These are phyloP conservation scores for Cryptomyrus ogoouensis DNA, from an alignment of 2,113 vertebrate genomes.

Conservation along the genomic window DNA sequence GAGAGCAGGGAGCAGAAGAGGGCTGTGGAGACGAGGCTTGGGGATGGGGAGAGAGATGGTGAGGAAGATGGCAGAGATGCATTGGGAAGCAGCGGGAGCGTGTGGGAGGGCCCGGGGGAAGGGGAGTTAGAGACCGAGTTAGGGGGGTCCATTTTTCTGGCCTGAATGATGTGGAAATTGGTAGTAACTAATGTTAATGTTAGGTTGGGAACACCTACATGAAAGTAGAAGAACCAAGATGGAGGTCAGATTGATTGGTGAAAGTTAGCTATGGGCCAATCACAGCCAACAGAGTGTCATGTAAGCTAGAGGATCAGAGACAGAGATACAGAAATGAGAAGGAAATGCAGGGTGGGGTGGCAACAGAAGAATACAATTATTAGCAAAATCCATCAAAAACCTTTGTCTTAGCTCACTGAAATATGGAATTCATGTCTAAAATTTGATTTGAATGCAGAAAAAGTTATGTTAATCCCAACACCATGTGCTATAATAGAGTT, in stretches of 20 bases:
- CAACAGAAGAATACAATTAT: not conserved
- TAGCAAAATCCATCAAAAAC: not conserved
- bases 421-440: not conserved
- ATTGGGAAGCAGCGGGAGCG: conserved; percentile 44
- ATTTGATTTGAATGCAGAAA: not conserved
- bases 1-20: conserved; percentile 69
- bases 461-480: not conserved
- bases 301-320: not conserved
- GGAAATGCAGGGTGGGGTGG: not conserved
- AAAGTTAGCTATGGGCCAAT: not conserved
- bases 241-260: not conserved
- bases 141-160: conserved; percentile 50
- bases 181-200: not conserved
- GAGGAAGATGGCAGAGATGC: conserved; percentile 48
- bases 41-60: conserved; percentile 57
- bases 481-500: not conserved
- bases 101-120: conserved; percentile 42
- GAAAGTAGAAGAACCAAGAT: not conserved
- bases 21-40: conserved; percentile 61
- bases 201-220: not conserved
- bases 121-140: conserved; percentile 44
- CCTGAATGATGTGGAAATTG: not conserved
- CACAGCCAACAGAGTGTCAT: not conserved
- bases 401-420: not conserved
- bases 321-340: not conserved